These are phyloP conservation scores for Pseudochirops cupreus DNA, from an alignment of 2,797 vertebrate species.

Conservation along the genomic window DNA sequence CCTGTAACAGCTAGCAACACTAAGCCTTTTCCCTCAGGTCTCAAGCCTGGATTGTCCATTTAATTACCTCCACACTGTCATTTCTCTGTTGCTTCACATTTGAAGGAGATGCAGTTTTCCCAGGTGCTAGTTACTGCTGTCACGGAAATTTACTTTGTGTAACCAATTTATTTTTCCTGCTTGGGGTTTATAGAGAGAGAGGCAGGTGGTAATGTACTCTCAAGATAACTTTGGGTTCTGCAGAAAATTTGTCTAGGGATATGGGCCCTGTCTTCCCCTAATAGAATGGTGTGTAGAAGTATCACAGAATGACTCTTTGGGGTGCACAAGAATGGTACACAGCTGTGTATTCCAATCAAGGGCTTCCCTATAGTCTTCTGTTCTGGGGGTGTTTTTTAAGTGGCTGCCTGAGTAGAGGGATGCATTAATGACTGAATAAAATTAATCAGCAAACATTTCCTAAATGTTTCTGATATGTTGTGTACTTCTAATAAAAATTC, in stretches of 20 bases:
- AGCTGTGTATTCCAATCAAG: not conserved
- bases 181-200: not conserved
- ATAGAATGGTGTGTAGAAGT: not conserved
- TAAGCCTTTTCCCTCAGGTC: not conserved
- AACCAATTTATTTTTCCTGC: not conserved
- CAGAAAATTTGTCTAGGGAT: not conserved
- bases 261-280: not conserved
- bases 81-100: not conserved
- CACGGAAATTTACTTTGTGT: not conserved
- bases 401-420: not conserved
- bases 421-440: not conserved
- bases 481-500: not conserved
- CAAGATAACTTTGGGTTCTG: not conserved
- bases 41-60: not conserved
- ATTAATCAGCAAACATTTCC: not conserved
- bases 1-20: not conserved
- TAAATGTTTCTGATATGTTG: not conserved
- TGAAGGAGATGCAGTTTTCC: not conserved
- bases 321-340: not conserved
- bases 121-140: not conserved
- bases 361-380: not conserved
- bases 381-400: not conserved
- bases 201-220: not conserved
- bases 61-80: not conserved
- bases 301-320: not conserved